Conservation (phyloP, 2,888 invertebrate species). For the Xylota sylvarum region DNA sequence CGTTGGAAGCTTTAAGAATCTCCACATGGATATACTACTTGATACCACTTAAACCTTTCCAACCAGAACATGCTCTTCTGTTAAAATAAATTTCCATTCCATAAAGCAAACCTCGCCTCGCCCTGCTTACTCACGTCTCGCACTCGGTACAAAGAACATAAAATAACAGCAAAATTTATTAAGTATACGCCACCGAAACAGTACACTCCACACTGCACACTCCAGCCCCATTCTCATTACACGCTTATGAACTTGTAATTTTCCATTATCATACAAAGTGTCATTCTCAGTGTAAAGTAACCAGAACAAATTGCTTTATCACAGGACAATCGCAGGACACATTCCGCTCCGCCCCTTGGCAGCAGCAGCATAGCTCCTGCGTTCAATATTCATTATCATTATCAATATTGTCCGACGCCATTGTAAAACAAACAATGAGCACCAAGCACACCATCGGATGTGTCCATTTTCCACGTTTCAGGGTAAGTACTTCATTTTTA, state of each 20-base stretch:
- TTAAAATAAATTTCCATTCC: not conserved
- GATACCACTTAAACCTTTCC: not conserved
- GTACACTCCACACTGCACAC: not conserved
- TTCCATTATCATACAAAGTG: constrained; percentile 76
- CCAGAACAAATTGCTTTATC: constrained; percentile 75
- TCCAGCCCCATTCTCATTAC: constrained; percentile 52
- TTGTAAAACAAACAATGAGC: constrained; percentile 58
- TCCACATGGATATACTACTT: too few species aligned
- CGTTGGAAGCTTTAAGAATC: too few species aligned
- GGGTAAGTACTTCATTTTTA: constrained; percentile 55
- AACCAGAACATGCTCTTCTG: not conserved
- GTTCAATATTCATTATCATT: constrained; percentile 76
- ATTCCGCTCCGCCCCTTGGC: not conserved
- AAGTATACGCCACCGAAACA: constrained; percentile 34
- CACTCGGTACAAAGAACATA: not conserved
- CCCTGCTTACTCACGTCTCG: not conserved
- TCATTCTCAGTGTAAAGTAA: constrained; percentile 66
- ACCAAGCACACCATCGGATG: constrained; percentile 32
- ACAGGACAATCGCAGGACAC: constrained; percentile 57
- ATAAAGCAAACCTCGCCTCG: not conserved
- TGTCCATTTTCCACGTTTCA: constrained; percentile 18
- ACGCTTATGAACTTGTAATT: constrained; percentile 76
- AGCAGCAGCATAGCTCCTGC: constrained; percentile 12
- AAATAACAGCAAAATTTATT: constrained; percentile 27
- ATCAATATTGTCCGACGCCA: constrained; percentile 72